Base-by-base conservation (phyloP, 2,113 vertebrate species). In the Amblyornis subalaris region DNA sequence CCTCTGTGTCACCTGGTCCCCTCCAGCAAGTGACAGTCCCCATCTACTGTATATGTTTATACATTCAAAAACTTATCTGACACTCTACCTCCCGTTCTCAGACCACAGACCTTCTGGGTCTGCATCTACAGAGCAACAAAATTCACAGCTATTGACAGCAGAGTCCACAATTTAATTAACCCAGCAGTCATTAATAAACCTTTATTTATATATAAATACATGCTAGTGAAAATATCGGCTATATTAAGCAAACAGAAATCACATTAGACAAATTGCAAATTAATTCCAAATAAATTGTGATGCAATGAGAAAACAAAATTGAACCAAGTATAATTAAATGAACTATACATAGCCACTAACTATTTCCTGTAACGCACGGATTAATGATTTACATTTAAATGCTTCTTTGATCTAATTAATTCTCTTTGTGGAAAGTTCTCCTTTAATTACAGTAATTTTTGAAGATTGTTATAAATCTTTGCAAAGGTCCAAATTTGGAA, bases 181-280 rank as follows among this genome's bases (percentile, higher is more conserved):
- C 0, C 24, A 82, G 19, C 8, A 93, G 33, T 48, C 66, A 42
- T 76, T 69, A 89, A 85, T 86, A 85, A 84, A 62, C 24, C 57
- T 92, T 95, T 76, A 93, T 89, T 96, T 97, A 74, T 81, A 74
- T 9, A 78, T 71, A 93, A 91, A 94, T 73, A 94, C 22, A 22
- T 2, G 4, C 69, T n/a, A 80, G 60, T 38, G 47, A 60, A 93
- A 65, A 75, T 85, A 85, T 71, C 74, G 57, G 67, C 91, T 80
- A 35, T 42, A 81, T 86, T 86, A 96, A 89, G 90, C 36, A 82
- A 96, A 89, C n/a, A 23, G 78, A 96, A 97, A 91, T 95, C 85
- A 89, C 55, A 94, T 93, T 60, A 95, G 45, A 66, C 77, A 60
- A 96, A 97, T 40, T 93, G 67, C 50, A 64, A 91, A 82, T 74